Evolutionary conservation across 2,113 vertebrate species (phyloP).

Genomic region (Microtus richardsoni): DNA sequence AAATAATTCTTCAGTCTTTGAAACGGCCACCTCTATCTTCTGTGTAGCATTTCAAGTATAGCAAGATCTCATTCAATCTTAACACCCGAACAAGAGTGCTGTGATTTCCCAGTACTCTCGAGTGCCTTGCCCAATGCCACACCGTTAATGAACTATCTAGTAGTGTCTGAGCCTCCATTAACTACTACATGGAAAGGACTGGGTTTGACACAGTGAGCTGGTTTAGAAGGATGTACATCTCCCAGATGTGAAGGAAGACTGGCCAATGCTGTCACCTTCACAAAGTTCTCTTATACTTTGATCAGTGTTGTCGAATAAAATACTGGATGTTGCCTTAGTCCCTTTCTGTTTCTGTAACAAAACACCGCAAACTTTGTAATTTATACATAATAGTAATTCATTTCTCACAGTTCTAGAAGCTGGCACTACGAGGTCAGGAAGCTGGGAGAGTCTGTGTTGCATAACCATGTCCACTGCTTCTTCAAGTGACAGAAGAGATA

Average conservation of each 20-base stretch:
- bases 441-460: background rate
- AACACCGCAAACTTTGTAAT: background rate
- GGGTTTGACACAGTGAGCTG: background rate
- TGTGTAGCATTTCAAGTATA: background rate
- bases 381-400: background rate
- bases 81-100: background rate
- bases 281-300: background rate
- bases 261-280: background rate
- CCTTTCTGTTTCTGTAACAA: background rate
- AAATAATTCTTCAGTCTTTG: constrained; percentile 2
- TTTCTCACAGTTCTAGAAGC: background rate
- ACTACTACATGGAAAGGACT: fast-evolving
- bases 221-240: fast-evolving
- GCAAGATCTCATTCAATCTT: background rate
- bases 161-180: fast-evolving
- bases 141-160: background rate
- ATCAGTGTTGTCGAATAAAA: background rate
- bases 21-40: background rate
- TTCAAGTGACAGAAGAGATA: background rate
- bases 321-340: background rate
- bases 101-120: background rate
- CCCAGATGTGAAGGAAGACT: fast-evolving
- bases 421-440: background rate
- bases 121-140: background rate
- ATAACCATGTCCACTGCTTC: background rate